Conservation (phyloP, 2,113 vertebrate species). For the Cinclus mexicanus region DNA sequence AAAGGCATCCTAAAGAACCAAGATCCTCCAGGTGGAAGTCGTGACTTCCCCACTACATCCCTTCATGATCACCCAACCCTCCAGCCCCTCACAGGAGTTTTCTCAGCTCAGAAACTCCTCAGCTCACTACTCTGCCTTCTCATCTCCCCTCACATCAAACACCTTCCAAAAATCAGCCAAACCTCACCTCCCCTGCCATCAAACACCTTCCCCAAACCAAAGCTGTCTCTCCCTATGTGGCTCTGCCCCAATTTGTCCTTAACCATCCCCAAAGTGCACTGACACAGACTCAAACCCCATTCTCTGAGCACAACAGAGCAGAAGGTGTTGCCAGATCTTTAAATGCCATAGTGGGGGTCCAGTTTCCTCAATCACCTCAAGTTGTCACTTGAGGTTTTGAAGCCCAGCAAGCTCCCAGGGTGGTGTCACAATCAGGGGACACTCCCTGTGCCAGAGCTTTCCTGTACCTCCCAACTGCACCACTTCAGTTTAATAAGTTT, state of each 20-base stretch:
- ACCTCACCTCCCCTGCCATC: not conserved
- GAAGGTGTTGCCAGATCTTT: not conserved
- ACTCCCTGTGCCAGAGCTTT: not conserved
- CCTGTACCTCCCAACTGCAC: not conserved
- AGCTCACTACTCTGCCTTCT: not conserved
- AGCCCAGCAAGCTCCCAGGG: not conserved
- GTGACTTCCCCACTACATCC: not conserved
- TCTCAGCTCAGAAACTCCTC: not conserved
- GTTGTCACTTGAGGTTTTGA: too few relatives aligned
- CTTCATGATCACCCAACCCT: not conserved
- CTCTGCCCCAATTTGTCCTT: not conserved
- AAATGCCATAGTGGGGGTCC: rapidly evolving
- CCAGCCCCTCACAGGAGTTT: not conserved
- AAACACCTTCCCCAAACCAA: not conserved
- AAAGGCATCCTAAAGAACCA: not conserved
- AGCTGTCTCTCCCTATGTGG: not conserved
- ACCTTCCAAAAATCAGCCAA: not conserved
- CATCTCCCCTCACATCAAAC: not conserved
- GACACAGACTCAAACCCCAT: rapidly evolving
- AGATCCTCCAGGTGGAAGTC: not conserved
- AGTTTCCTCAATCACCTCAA: rapidly evolving
- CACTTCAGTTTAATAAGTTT: not conserved
- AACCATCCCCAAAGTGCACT: not conserved
- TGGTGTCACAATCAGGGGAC: not conserved
- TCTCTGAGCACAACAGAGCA: not conserved